Percentiles rank a stretch among this genome's conserved stretches.
Evolutionary conservation across 2,888 invertebrate species (phyloP).

Genomic region (Ectobius pallidus): DNA sequence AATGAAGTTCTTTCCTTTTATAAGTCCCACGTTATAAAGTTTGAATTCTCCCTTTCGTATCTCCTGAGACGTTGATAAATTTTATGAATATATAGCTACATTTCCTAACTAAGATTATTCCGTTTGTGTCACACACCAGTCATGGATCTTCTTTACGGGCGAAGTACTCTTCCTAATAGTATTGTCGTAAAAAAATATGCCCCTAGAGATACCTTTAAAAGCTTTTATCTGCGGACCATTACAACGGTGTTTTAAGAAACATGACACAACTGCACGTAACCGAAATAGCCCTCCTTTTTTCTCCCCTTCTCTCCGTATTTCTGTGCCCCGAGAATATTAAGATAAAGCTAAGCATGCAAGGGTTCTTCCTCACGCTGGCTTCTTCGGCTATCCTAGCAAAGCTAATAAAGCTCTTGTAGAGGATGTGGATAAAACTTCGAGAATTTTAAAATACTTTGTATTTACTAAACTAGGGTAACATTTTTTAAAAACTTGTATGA

Average conservation of each 20-base stretch:
- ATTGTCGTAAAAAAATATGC: conserved; percentile 14
- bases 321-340: conserved; percentile 9
- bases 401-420: no score
- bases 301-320: background rate
- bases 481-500: no score
- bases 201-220: conserved; percentile 27
- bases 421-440: no score
- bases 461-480: no score
- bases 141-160: background rate
- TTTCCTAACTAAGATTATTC: conserved; percentile 4
- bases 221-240: conserved; percentile 28
- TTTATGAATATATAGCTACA: background rate
- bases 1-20: background rate
- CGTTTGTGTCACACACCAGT: background rate
- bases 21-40: background rate
- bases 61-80: background rate
- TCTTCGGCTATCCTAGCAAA: no score
- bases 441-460: no score
- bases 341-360: conserved; percentile 9
- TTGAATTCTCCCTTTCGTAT: background rate
- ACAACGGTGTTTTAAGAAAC: conserved; percentile 27
- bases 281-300: conserved; percentile 8
- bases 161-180: conserved; percentile 4
- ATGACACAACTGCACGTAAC: conserved; percentile 19
- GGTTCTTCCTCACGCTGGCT: background rate